Base-by-base conservation (phyloP, 2,113 vertebrate genomes). In the Rhinogobius similis region DNA sequence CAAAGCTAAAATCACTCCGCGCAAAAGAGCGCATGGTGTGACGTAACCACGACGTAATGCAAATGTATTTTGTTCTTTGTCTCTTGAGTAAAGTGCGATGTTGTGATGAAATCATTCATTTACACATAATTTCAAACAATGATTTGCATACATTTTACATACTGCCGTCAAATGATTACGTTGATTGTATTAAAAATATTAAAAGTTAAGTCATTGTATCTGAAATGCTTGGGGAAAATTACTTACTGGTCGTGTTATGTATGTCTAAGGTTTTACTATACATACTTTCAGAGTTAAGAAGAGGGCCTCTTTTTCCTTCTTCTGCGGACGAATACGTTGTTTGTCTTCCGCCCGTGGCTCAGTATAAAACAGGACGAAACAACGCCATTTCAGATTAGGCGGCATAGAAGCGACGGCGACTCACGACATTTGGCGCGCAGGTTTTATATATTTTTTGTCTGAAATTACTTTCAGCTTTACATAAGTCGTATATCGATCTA, bases 1-100 rank as follows among this genome's bases (percentile, higher is more conserved):
- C 11, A 24, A 46, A 32, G 20, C 3, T 43, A 36, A 74, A 59
- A 92, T 90, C 14, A 70, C 46, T 91, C 83, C 92, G 90, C 76
- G 27, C 5, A n/a, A 27, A 24, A 38, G 4, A 24, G 38, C 4
- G 27, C 36, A 24, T 79, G 5, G 8, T 9, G 62, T 90, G 91
- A 93, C 91, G 90, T 90, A 75, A 77, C n/a, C n/a, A n/a, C n/a
- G n/a, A n/a, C n/a, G n/a, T n/a, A n/a, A n/a, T n/a, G n/a, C n/a
- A n/a, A n/a, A n/a, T n/a, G n/a, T n/a, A n/a, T n/a, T n/a, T n/a
- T n/a, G n/a, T n/a, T n/a, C n/a, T n/a, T n/a, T n/a, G n/a, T n/a
- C n/a, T n/a, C n/a, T n/a, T n/a, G n/a, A n/a, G n/a, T n/a, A n/a
- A n/a, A n/a, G n/a, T n/a, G n/a, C n/a, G n/a, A n/a, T n/a, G n/a